A percentile compares a stretch with the other conserved stretches of the same genome.
Conservation (phyloP, 2,113 vertebrate species). For the Taurulus bubalis region DNA sequence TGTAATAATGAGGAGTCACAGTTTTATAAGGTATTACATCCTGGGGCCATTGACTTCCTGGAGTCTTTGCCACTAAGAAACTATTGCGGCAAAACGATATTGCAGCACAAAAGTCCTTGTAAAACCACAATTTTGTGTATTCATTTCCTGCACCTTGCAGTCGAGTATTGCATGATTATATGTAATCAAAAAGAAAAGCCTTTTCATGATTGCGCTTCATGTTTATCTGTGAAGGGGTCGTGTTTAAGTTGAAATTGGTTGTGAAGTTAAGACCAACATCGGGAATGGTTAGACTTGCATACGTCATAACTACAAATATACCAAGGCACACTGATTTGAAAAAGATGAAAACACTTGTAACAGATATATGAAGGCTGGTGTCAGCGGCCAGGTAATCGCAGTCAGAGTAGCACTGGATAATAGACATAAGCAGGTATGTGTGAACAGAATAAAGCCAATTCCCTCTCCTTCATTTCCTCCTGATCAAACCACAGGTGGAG, state of each 20-base stretch:
- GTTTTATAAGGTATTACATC: background rate
- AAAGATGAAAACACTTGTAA: background rate
- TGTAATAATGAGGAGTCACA: background rate
- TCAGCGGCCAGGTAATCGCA: background rate
- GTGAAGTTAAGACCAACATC: background rate
- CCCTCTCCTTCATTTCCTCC: too few relatives aligned
- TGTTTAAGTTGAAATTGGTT: background rate
- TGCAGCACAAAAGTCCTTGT: background rate
- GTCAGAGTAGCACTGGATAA: background rate
- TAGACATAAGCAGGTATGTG: background rate
- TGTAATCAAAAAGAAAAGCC: background rate
- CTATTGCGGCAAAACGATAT: background rate
- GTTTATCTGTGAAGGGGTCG: background rate
- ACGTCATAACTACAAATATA: background rate
- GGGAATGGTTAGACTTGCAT: background rate
- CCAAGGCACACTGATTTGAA: background rate
- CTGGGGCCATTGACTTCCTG: background rate
- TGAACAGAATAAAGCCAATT: background rate
- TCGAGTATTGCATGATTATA: background rate
- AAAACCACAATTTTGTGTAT: background rate
- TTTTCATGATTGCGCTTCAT: background rate
- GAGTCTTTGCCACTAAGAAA: background rate
- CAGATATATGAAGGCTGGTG: background rate
- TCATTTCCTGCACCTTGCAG: background rate
- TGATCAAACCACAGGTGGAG: too few relatives aligned